Percentiles rank a stretch among this genome's conserved stretches.
Conservation (phyloP, 2,797 vertebrate genomes). For the Bradypodion ventrale region DNA sequence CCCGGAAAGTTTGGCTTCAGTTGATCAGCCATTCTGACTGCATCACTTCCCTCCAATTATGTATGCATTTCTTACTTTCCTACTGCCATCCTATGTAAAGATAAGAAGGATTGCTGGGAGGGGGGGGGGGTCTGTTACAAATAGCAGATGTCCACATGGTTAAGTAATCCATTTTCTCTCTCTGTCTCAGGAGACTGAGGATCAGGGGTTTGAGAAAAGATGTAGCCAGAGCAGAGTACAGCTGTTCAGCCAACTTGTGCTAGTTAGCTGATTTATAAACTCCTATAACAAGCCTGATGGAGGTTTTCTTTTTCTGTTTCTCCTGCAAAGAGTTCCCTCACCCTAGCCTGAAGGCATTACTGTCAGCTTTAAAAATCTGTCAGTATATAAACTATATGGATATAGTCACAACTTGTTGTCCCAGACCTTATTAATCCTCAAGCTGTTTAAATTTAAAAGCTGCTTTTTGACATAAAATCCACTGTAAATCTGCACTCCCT, state of each 20-base stretch:
- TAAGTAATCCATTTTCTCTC: conserved; percentile 42
- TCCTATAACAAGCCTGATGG: conserved; percentile 62
- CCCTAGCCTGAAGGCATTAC: conserved; percentile 62
- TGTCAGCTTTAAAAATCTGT: conserved; percentile 65
- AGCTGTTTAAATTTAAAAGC: conserved; percentile 68
- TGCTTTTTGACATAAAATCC: conserved; percentile 63
- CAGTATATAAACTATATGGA: conserved; percentile 61
- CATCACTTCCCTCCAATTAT: conserved; percentile 19
- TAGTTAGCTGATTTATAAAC: conserved; percentile 51
- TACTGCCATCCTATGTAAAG: conserved; percentile 6
- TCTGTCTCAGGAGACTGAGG: conserved; percentile 30
- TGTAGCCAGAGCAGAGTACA: conserved; percentile 40
- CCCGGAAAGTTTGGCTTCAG: background rate
- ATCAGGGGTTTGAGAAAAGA: conserved; percentile 8
- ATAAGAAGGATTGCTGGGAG: conserved; percentile 12
- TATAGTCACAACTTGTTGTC: conserved; percentile 70
- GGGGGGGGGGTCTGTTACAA: background rate
- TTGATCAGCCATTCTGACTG: conserved; percentile 9
- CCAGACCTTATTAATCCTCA: conserved; percentile 69
- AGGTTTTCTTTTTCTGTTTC: conserved; percentile 32
- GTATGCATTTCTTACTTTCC: conserved; percentile 37
- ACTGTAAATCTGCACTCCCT: conserved; percentile 57
- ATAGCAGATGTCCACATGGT: background rate
- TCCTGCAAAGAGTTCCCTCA: conserved; percentile 54
- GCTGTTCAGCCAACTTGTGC: conserved; percentile 35